Conservation (phyloP, 2,888 invertebrate genomes). For the Zaprionus obscuricornis region DNA sequence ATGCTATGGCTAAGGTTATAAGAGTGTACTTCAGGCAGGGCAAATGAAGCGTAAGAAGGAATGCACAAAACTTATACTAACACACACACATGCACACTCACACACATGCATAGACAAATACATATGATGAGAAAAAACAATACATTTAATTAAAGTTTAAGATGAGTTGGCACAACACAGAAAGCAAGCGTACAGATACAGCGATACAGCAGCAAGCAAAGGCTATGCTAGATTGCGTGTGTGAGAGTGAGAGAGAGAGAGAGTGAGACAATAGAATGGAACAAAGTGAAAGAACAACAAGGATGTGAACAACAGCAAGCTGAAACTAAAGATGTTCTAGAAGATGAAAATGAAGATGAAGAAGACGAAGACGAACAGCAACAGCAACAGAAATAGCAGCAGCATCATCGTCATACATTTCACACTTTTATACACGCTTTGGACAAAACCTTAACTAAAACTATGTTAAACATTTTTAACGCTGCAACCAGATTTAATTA, state of each 20-base stretch:
- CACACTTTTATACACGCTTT: slow-evolving; percentile 37
- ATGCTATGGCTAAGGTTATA: neutral
- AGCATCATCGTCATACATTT: slow-evolving; percentile 32
- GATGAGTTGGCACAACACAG: slow-evolving; percentile 69
- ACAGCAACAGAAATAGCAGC: slow-evolving; percentile 1
- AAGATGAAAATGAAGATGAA: too few relatives aligned
- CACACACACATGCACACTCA: slow-evolving; percentile 15
- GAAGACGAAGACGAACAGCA: too few relatives aligned
- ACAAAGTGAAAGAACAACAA: too few relatives aligned
- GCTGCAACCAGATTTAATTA: slow-evolving; percentile 65
- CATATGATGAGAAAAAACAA: slow-evolving; percentile 60
- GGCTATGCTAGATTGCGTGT: too few relatives aligned
- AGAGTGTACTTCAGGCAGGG: slow-evolving; percentile 23
- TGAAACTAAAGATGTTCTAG: too few relatives aligned
- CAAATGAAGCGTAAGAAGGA: slow-evolving; percentile 68
- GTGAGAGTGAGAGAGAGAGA: too few relatives aligned
- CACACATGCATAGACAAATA: neutral
- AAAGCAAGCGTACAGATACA: too few relatives aligned
- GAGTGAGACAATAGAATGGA: slow-evolving; percentile 13
- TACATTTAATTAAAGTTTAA: slow-evolving; percentile 77
- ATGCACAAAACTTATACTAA: slow-evolving; percentile 24
- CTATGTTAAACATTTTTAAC: slow-evolving; percentile 64
- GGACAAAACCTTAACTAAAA: slow-evolving; percentile 48
- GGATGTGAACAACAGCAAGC: too few relatives aligned
- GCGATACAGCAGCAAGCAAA: too few relatives aligned